Percentiles rank a stretch among this genome's conserved stretches.
Evolutionary conservation across 1,140 invertebrate species (phyloP).

Genomic region (Pogonomyrmex californicus): DNA sequence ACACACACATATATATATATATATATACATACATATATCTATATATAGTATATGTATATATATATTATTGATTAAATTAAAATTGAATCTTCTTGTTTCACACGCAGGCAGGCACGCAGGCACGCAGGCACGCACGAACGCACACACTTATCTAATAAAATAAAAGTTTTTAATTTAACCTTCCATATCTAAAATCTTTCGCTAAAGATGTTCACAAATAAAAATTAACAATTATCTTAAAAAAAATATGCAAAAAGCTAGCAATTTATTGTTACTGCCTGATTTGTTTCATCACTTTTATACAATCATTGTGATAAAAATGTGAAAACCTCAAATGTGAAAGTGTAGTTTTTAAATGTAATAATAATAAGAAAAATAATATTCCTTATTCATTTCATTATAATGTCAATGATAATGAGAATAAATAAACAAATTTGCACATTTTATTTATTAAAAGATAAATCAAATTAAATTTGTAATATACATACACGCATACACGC

Average conservation of each 20-base stretch:
- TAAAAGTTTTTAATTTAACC: conserved; percentile 40
- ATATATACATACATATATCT: too few relatives aligned
- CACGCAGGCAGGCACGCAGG: too few relatives aligned
- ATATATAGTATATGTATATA: not conserved
- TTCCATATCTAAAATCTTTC: conserved; percentile 28
- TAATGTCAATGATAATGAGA: not conserved
- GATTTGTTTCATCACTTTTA: conserved; percentile 1
- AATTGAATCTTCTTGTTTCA: conserved; percentile 11
- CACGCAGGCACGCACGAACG: too few relatives aligned
- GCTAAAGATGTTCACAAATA: conserved; percentile 27
- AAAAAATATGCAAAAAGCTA: conserved; percentile 47
- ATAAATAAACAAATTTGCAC: not conserved
- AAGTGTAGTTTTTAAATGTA: not conserved
- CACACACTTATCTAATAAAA: too few relatives aligned
- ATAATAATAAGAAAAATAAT: conserved; percentile 2
- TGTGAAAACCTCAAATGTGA: conserved; percentile 23
- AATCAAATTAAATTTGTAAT: conserved; percentile 23
- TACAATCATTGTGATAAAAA: not conserved
- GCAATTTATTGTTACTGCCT: conserved; percentile 17
- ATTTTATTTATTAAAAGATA: conserved; percentile 13
- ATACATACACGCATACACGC: not conserved
- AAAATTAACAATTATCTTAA: conserved; percentile 1
- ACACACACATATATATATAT: too few relatives aligned
- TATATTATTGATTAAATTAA: conserved; percentile 26
- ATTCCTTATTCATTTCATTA: conserved; percentile 23